Conservation (phyloP, 2,888 invertebrate genomes). For the Agrotis segetum region DNA sequence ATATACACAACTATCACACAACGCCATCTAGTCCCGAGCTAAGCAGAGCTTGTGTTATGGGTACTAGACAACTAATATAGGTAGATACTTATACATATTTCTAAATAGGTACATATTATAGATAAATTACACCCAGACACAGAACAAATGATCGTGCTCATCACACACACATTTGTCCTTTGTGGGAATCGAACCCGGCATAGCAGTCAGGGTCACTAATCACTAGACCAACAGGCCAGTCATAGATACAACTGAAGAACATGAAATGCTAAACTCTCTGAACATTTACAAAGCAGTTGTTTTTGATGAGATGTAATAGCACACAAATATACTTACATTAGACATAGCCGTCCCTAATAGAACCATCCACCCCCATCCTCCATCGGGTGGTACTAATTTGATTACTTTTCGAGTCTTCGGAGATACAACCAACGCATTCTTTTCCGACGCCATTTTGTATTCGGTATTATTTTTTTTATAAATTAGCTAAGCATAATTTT, state of each 20-base stretch:
- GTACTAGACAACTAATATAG: too few species aligned
- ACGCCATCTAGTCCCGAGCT: too few species aligned
- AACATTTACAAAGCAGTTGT: not conserved
- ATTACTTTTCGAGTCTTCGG: slow-evolving; percentile 78
- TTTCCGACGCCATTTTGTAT: slow-evolving; percentile 76
- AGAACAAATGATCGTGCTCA: too few species aligned
- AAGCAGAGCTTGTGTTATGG: too few species aligned
- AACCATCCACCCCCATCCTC: slow-evolving; percentile 95
- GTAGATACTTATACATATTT: too few species aligned
- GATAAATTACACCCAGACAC: too few species aligned
- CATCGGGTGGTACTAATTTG: slow-evolving; percentile 91
- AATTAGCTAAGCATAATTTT: slow-evolving; percentile 59
- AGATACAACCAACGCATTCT: slow-evolving; percentile 69
- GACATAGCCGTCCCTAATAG: slow-evolving; percentile 92
- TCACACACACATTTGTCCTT: too few species aligned
- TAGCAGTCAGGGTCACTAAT: too few species aligned
- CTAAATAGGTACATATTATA: too few species aligned
- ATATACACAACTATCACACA: too few species aligned
- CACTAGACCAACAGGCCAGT: too few species aligned
- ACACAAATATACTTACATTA: slow-evolving; percentile 90
- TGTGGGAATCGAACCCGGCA: too few species aligned
- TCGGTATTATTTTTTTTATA: slow-evolving; percentile 43
- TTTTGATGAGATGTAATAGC: not conserved
- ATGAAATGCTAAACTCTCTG: not conserved
- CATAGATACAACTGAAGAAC: not conserved